Base-by-base conservation (phyloP, 2,113 vertebrate species). In the Saguinus imperator region DNA sequence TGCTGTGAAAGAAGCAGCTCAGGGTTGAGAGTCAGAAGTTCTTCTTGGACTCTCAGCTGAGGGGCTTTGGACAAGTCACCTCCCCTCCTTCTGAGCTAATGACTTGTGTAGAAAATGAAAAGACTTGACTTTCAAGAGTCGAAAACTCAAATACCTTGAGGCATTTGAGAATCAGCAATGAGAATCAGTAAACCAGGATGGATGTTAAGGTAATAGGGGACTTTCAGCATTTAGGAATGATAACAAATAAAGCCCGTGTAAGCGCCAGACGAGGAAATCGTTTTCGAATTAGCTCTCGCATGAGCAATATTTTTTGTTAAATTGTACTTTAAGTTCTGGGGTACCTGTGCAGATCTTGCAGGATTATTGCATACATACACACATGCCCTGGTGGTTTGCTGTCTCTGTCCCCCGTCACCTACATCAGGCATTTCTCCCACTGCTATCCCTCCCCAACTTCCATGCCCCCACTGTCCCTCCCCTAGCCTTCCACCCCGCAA, bases 111-210 rank as follows among this genome's bases (percentile, higher is more conserved):
- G 48, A 58, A 77, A 75, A 72, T 61, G 8, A 48, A 48, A 94
- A 81, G 12, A 27, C 6, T 23, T 70, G 55, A 27, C 3, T 97
- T 97, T 97, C 75, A 57, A 55, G 35, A 72, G 23, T 84, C 55
- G 79, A 6, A 52, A 82, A 79, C 1, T 61, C 29, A 66, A 43
- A 76, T 55, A 13, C 50, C 84, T 52, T 25, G 0, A 68, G 87
- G 37, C 84, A 29, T 40, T 40, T 40, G 27, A 77, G 37, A 20
- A 58, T 21, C 77, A 68, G 17, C 82, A 61, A 9, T 40, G 18
- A 94, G 58, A 68, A 92, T 81, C n/a, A 27, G 52, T 52, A 68
- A 14, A 57, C 29, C 35, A 21, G 55, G n/a, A 40, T 75, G 10
- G 0, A 32, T 32, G 4, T 32, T 72, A 75, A 75, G 12, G 72